A percentile compares a stretch with the other conserved stretches of the same genome.
phyloP scores from a whole-genome alignment of 1,140 invertebrate genomes.

The Laodelphax striatellus region DNA sequence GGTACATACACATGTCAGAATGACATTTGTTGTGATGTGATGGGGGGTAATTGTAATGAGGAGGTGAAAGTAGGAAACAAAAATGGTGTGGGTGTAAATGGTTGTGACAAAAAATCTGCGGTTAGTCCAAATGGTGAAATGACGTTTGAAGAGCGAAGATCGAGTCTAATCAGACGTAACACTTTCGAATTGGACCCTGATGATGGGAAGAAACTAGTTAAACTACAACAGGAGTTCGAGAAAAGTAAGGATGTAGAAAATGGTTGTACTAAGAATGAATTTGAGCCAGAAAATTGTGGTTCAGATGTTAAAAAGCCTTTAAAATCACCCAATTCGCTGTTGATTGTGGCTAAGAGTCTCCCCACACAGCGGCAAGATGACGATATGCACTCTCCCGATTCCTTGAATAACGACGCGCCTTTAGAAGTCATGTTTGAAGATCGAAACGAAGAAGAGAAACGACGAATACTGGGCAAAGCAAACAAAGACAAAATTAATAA shows the following conservation, averaged over 20 bases:
- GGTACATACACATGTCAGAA: slow-evolving; percentile 2
- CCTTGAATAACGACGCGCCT: slow-evolving; percentile 22
- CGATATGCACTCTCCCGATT: slow-evolving; percentile 24
- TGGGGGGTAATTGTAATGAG: slow-evolving; percentile 4
- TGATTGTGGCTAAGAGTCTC: slow-evolving; percentile 15
- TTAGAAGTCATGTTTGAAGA: slow-evolving; percentile 10
- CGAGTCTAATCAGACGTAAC: slow-evolving; percentile 36
- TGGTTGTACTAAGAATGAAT: background rate
- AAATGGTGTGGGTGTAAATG: too few relatives aligned
- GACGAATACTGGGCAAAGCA: background rate
- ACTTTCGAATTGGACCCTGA: slow-evolving; percentile 38
- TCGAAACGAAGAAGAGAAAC: background rate
- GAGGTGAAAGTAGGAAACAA: too few relatives aligned
- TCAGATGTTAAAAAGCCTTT: background rate
- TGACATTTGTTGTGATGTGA: background rate
- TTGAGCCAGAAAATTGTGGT: background rate
- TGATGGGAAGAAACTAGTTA: slow-evolving; percentile 31
- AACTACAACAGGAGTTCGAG: slow-evolving; percentile 42
- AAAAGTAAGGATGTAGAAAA: slow-evolving; percentile 27
- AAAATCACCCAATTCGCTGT: slow-evolving; percentile 13
- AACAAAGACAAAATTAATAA: background rate
- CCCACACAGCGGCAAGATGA: slow-evolving; percentile 23
- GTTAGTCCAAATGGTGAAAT: background rate
- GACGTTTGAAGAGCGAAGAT: slow-evolving; percentile 19
- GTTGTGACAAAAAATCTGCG: too few relatives aligned